A percentile compares a stretch with the other conserved stretches of the same genome.
Conservation (phyloP, 2,797 vertebrate species). For the Brotula barbata region DNA sequence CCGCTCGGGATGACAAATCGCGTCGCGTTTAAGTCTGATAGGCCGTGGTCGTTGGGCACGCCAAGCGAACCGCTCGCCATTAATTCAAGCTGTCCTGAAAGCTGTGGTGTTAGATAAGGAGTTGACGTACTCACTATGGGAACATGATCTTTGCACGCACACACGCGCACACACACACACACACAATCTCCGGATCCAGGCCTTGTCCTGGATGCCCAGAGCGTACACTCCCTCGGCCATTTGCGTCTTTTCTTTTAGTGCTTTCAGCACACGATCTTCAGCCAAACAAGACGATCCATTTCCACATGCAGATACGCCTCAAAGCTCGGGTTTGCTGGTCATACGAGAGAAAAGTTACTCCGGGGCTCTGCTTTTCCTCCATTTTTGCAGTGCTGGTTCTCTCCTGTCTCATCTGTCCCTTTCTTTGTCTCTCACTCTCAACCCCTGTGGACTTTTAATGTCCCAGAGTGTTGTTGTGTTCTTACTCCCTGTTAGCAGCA, state of each 20-base stretch:
- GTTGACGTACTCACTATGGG: constrained; percentile 22
- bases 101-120: constrained; percentile 13
- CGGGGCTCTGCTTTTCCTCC: constrained; percentile 23
- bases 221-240: constrained; percentile 62
- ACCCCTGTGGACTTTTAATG: not conserved
- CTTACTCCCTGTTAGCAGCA: constrained; percentile 28
- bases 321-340: constrained; percentile 62
- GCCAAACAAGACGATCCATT: constrained; percentile 64
- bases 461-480: constrained; percentile 18
- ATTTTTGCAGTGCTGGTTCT: too few relatives aligned
- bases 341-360: constrained; percentile 38
- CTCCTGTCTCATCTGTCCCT: constrained; percentile 7
- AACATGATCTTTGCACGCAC: constrained; percentile 41
- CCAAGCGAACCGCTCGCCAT: too few relatives aligned
- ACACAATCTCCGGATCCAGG: constrained; percentile 5
- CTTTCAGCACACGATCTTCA: constrained; percentile 55
- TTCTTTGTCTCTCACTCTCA: constrained; percentile 11
- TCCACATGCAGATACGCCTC: constrained; percentile 68
- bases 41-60: too few relatives aligned
- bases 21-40: not conserved
- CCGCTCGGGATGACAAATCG: not conserved
- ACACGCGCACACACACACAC: constrained; percentile 5
- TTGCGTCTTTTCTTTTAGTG: constrained; percentile 65
- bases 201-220: constrained; percentile 28
- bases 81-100: constrained; percentile 12